phyloP scores from a whole-genome alignment of 2,797 vertebrate genomes.

The Leptoclinus maculatus region DNA sequence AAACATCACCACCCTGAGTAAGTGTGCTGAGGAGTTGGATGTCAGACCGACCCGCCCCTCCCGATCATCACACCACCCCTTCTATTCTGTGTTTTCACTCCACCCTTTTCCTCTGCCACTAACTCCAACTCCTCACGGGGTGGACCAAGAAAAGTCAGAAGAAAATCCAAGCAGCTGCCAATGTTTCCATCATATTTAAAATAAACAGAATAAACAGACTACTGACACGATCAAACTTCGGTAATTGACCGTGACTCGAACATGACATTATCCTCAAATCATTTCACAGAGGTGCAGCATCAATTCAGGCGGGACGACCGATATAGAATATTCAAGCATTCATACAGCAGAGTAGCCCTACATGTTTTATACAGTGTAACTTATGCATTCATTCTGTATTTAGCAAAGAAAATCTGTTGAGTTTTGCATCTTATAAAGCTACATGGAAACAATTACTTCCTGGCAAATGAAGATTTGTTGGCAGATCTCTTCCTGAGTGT shows the following conservation, averaged over 20 bases:
- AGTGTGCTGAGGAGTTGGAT: constrained; percentile 45
- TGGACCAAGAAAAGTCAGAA: constrained; percentile 11
- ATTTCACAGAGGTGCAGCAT: constrained; percentile 6
- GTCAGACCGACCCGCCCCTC: constrained; percentile 47
- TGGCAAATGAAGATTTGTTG: constrained; percentile 76
- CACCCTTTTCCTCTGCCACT: constrained; percentile 51
- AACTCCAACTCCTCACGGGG: constrained; percentile 13
- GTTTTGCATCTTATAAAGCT: constrained; percentile 62
- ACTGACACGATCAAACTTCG: constrained; percentile 21
- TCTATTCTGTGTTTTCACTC: constrained; percentile 33
- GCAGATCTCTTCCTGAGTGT: constrained; percentile 63
- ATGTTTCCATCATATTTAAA: constrained; percentile 22
- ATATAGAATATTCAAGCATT: not conserved
- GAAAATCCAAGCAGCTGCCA: constrained; percentile 18
- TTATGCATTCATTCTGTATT: constrained; percentile 26
- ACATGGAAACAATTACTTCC: constrained; percentile 84
- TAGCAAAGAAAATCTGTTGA: constrained; percentile 47
- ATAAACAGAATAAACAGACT: constrained; percentile 24
- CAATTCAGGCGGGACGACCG: not conserved
- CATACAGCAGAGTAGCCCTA: not conserved
- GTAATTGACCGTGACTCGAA: constrained; percentile 11
- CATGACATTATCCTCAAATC: constrained; percentile 14
- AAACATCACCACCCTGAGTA: constrained; percentile 53
- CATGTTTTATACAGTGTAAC: constrained; percentile 23
- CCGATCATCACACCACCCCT: constrained; percentile 41